phyloP scores from a whole-genome alignment of 2,888 invertebrate species.

The Cistogaster globosa region DNA sequence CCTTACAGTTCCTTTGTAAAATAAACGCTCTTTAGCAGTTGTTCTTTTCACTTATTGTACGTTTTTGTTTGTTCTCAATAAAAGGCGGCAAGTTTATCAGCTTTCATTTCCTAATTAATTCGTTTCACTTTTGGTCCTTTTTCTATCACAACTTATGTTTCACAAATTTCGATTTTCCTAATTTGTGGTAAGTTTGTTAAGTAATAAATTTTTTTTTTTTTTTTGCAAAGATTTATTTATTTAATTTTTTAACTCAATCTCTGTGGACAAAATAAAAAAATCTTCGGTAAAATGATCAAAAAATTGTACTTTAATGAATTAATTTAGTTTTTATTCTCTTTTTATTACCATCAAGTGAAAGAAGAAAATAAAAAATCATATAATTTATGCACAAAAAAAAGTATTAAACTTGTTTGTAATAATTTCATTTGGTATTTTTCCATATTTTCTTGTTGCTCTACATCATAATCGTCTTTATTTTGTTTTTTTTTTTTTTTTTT shows the following conservation, averaged over 20 bases:
- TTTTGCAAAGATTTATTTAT: constrained; percentile 45
- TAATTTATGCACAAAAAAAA: constrained; percentile 66
- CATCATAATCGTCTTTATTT: constrained; percentile 33
- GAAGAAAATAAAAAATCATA: constrained; percentile 36
- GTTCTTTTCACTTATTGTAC: too few relatives aligned
- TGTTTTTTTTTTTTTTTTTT: too few relatives aligned
- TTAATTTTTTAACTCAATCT: constrained; percentile 65
- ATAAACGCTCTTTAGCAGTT: too few relatives aligned
- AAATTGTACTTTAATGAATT: constrained; percentile 81
- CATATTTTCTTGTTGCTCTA: neutral
- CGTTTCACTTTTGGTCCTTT: neutral
- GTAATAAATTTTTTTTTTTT: constrained; percentile 80
- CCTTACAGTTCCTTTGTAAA: too few relatives aligned
- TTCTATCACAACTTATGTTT: neutral
- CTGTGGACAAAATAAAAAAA: constrained; percentile 19
- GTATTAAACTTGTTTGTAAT: constrained; percentile 68
- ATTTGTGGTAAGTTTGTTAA: constrained; percentile 81
- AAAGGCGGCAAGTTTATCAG: too few relatives aligned
- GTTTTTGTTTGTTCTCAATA: too few relatives aligned
- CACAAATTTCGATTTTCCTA: constrained; percentile 73
- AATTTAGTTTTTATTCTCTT: constrained; percentile 77
- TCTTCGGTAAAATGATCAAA: constrained; percentile 75
- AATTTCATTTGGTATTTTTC: constrained; percentile 51
- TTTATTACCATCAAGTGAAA: constrained; percentile 10
- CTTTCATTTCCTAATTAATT: neutral